These are phyloP conservation scores for Harpegnathos saltator DNA, from an alignment of 1,140 invertebrate species.

Conservation along the genomic window DNA sequence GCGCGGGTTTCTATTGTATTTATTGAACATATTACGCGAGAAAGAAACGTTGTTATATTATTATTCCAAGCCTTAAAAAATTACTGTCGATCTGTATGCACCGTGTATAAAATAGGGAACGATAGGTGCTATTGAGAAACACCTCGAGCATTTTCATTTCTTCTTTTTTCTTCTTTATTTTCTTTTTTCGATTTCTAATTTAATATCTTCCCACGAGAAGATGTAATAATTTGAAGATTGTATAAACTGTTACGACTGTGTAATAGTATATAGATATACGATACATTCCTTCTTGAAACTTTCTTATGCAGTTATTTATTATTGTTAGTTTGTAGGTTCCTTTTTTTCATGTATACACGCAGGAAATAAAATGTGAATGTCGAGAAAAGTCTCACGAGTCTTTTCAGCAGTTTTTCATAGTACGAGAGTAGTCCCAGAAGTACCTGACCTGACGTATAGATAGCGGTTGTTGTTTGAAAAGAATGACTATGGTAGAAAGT, in stretches of 20 bases:
- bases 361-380: constrained; percentile 27
- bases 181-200: constrained; percentile 10
- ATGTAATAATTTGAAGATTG: neutral
- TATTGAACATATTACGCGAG: constrained; percentile 17
- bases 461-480: too few species aligned
- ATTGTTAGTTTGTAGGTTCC: constrained; percentile 13
- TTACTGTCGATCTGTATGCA: constrained; percentile 38
- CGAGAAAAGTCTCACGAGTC: constrained; percentile 13
- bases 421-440: too few species aligned
- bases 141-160: constrained; percentile 34
- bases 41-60: constrained; percentile 37
- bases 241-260: constrained; percentile 21
- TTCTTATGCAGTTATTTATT: constrained; percentile 58
- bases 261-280: constrained; percentile 28
- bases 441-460: too few species aligned
- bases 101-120: constrained; percentile 51
- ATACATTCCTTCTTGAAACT: constrained; percentile 60
- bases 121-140: constrained; percentile 34
- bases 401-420: too few species aligned
- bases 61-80: constrained; percentile 55
- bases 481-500: too few species aligned
- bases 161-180: too few species aligned
- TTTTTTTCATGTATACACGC: constrained; percentile 11
- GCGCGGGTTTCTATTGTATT: neutral
- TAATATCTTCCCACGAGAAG: constrained; percentile 34